Evolutionary conservation across 2,113 vertebrate species (phyloP).

Genomic region (Muntiacus muntjak): DNA sequence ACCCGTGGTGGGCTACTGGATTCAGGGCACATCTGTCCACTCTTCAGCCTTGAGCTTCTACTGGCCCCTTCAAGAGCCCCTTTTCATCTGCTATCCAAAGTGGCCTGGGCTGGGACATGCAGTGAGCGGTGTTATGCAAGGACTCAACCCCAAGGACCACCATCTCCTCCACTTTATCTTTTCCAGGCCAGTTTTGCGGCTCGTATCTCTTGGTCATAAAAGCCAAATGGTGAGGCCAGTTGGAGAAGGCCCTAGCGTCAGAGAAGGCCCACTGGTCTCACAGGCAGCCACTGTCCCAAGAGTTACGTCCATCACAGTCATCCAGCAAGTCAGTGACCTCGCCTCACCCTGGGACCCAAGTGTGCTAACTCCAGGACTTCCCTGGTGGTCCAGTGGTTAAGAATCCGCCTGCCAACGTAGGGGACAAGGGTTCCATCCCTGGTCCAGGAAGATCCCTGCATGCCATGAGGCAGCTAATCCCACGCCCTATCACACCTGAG

Average conservation of each 20-base stretch:
- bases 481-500: background rate
- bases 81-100: background rate
- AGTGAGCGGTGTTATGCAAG: background rate
- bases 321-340: background rate
- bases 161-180: background rate
- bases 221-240: background rate
- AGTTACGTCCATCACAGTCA: background rate
- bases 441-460: background rate
- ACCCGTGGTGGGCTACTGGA: background rate
- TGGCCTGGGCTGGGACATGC: background rate
- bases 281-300: background rate
- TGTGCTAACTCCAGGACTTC: background rate
- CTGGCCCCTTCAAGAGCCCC: background rate
- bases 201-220: background rate
- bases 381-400: background rate
- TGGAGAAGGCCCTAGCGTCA: background rate
- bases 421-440: background rate
- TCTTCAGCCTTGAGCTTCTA: background rate
- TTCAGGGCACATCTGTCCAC: background rate
- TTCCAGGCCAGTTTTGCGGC: background rate
- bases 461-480: background rate
- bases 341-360: background rate
- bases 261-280: background rate
- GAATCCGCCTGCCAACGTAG: accelerated
- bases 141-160: background rate